Evolutionary conservation across 2,113 vertebrate species (phyloP), one percentile per base, ranked within the genome.

Genomic region (Rhynchopsitta pachyrhyncha): DNA sequence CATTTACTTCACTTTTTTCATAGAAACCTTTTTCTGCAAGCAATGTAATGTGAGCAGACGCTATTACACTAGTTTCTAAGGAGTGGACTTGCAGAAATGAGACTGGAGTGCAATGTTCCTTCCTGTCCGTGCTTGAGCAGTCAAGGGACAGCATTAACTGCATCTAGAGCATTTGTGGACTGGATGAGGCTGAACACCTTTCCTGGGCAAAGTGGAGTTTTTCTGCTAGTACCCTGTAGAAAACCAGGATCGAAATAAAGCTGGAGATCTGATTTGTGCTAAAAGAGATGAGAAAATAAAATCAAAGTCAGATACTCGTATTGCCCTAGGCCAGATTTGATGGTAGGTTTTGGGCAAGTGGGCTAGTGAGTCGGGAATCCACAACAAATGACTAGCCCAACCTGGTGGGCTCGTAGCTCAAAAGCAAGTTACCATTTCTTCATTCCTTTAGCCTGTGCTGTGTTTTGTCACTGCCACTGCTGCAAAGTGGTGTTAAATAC

Each of bases 151-250:
- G n/a, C 29, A 25, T 60, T 63, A 86, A 31, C 55, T 74, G 46
- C 44, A 11, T 17, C 33, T 7, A 1, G 16, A 27, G 24, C 2
- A 12, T 31, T 5, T 63, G 35, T 53, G 60, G 49, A 33, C 11
- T 11, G 22, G 22, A 44, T 2, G 10, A 18, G 7, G 6, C 42
- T 0, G 1, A 82, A 31, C 2, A 8, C 28, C 31, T 59, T 74
- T 82, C 24, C 41, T 80, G 59, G 23, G 13, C 6, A 42, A 66
- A 4, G 27, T 33, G 35, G 31, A 46, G 25, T 42, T 86, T 68
- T 66, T 73, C 39, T 82, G 42, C 14, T 42, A 15, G 31, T 69
- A 25, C n/a, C 31, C 16, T 47, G 31, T 68, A 47, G 23, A 66
- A 12, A 17, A 9, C 39, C n/a, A 85, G 63, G 52, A 44, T 73